Evolutionary conservation across 2,113 vertebrate species (phyloP).

Genomic region (Zosterops pallidus): DNA sequence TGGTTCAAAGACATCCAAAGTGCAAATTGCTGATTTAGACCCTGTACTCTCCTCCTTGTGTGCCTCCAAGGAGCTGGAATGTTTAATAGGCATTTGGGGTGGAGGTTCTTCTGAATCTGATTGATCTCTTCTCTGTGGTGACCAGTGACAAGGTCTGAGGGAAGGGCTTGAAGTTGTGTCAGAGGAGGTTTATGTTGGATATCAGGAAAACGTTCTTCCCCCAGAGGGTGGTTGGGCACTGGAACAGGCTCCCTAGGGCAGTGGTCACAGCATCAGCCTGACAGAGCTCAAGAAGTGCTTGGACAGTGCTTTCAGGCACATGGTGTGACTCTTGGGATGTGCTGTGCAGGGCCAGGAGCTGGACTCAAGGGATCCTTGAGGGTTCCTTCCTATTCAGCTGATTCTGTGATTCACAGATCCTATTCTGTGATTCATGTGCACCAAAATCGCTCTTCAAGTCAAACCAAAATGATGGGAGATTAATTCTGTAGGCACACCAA

Average conservation of each 20-base stretch:
- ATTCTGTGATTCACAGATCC: neutral
- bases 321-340: neutral
- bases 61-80: neutral
- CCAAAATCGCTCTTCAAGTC: neutral
- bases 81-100: neutral
- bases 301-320: neutral
- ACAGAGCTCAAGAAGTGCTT: accelerated
- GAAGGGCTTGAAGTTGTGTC: neutral
- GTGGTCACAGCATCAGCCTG: neutral
- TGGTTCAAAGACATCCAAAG: neutral
- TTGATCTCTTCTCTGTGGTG: neutral
- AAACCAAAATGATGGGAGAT: neutral
- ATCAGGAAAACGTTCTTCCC: neutral
- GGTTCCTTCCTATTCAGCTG: neutral
- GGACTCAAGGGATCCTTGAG: too few relatives aligned
- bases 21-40: accelerated
- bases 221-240: neutral
- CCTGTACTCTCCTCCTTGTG: accelerated
- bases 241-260: neutral
- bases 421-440: neutral
- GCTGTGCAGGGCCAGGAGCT: neutral
- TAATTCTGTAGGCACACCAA: neutral
- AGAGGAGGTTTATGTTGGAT: too few relatives aligned
- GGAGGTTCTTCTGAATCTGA: neutral
- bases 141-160: neutral